phyloP scores from a whole-genome alignment of 2,888 invertebrate species.

The Macrosoma leucophasiata region DNA sequence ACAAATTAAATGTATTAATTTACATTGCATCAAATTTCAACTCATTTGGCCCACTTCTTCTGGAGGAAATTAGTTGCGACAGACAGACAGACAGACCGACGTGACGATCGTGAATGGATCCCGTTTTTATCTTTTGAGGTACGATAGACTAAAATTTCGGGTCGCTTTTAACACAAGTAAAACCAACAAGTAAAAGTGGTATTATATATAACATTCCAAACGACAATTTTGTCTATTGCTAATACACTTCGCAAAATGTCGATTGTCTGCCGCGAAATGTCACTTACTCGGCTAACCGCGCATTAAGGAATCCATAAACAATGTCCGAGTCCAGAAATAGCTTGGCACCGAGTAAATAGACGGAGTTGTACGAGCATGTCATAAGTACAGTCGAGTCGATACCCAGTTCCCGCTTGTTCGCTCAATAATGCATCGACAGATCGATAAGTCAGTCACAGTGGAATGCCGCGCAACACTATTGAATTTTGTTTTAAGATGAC shows the following conservation, averaged over 20 bases:
- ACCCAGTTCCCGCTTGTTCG: conserved; percentile 40
- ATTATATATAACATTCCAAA: no score
- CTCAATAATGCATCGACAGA: conserved; percentile 65
- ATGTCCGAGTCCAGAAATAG: conserved; percentile 58
- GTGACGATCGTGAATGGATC: no score
- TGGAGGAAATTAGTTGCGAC: no score
- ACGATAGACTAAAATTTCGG: no score
- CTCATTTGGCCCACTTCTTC: no score
- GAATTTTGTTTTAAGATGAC: conserved; percentile 34
- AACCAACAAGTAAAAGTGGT: no score
- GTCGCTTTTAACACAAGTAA: no score
- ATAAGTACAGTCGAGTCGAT: conserved; percentile 32
- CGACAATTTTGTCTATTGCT: no score
- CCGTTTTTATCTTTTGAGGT: no score
- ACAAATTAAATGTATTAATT: no score
- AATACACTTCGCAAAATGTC: conserved; percentile 27
- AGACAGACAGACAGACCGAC: no score
- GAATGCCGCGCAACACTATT: conserved; percentile 40
- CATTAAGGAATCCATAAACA: conserved; percentile 68
- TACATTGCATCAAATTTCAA: no score
- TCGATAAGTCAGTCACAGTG: conserved; percentile 47
- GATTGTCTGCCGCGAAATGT: conserved; percentile 50
- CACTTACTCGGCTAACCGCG: conserved; percentile 37
- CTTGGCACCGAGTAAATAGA: conserved; percentile 46
- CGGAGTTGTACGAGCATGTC: conserved; percentile 36